Evolutionary conservation across 2,113 vertebrate species (phyloP).

Genomic region (Pelecanus crispus): DNA sequence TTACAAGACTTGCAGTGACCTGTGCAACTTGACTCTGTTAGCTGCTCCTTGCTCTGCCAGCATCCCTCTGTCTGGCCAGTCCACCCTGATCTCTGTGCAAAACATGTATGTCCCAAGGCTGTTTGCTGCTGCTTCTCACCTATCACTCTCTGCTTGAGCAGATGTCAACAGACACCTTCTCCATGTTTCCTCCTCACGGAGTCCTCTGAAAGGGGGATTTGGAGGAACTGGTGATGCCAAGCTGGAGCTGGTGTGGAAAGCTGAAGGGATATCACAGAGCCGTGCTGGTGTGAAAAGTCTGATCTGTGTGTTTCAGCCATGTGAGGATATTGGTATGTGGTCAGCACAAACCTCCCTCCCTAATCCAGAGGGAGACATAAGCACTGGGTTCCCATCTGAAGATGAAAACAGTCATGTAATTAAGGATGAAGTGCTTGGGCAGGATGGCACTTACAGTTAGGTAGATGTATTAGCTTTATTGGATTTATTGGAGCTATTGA

Average conservation of each 20-base stretch:
- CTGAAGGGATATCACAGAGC: neutral
- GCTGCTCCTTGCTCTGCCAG: neutral
- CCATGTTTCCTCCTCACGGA: neutral
- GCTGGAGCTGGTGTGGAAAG: neutral
- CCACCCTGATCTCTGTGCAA: neutral
- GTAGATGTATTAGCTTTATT: neutral
- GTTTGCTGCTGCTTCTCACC: neutral
- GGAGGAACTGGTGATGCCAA: neutral
- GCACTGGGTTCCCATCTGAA: neutral
- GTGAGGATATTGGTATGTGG: fast-evolving
- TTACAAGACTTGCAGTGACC: neutral
- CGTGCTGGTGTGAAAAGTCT: neutral
- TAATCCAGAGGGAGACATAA: neutral
- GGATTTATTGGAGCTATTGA: neutral
- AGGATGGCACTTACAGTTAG: fast-evolving
- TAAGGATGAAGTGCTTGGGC: neutral
- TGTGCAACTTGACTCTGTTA: neutral
- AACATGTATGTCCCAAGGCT: neutral
- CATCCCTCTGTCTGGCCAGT: neutral
- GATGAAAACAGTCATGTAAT: neutral
- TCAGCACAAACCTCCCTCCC: neutral
- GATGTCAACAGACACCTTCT: neutral
- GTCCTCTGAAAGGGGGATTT: neutral
- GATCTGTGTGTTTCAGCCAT: neutral
- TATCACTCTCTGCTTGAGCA: neutral